Base-by-base conservation (phyloP, 2,113 vertebrate genomes). In the Anarhynchus alexandrinus region DNA sequence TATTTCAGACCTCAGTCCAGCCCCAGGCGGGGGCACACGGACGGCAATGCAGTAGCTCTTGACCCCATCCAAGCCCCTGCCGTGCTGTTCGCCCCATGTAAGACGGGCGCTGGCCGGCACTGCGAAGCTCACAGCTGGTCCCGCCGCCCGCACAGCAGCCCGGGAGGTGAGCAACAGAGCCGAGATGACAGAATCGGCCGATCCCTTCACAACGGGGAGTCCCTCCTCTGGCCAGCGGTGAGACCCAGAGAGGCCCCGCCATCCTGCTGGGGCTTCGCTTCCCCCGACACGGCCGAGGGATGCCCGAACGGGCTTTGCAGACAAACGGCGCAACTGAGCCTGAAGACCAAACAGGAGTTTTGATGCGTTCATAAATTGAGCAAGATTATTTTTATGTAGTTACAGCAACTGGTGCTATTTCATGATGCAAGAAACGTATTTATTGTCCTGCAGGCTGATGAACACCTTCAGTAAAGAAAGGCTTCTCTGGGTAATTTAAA, bases 61-160 rank as follows among this genome's bases (percentile, higher is more conserved):
- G 36, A 12, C 26, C 34, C 40, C 5, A 1, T 4, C 21, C 30
- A 36, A 40, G 42, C 47, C 58, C 34, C 2, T 0, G 13, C 5
- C 34, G 26, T 9, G 21, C 26, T 65, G 32, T 23, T 26, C 1
- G 1, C 27, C 58, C n/a, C 32, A 5, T 2, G 5, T 30, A 36
- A 38, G 32, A 26, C 18, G 32, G 65, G 38, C 12, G 6, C 67
- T 40, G 34, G 36, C 30, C 66, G 45, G 43, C 43, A 52, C 26
- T 32, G 9, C 55, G 55, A 19, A 66, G 45, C 72, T 77, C 57
- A 20, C 23, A 9, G 84, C 0, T 3, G 14, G 34, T 61, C 15
- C 45, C 45, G 22, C 0, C 0, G 1, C 36, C 52, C 14, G 2
- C 0, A 18, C 11, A 52, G 54, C 88, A 59, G 47, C 22, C 29